Percentiles rank a stretch among this genome's conserved stretches.
Conservation (phyloP, 2,797 vertebrate species). For the Gadopsis bispinosus region DNA sequence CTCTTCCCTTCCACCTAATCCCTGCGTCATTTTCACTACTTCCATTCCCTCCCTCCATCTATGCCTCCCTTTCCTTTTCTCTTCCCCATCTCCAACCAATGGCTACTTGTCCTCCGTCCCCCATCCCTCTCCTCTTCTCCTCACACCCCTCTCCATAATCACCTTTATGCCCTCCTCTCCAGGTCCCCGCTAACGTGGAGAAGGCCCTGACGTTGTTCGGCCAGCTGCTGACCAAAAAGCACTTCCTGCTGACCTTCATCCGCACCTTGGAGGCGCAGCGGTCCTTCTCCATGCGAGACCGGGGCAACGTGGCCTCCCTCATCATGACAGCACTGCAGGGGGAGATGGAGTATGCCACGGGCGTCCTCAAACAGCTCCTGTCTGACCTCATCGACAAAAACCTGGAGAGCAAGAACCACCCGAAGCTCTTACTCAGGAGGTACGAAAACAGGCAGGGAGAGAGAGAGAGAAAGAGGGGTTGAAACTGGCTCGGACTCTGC, state of each 20-base stretch:
- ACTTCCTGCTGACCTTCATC: constrained; percentile 97
- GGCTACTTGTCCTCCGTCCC: not conserved
- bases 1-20: constrained; percentile 1
- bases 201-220: constrained; percentile 96
- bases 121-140: not conserved
- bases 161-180: constrained; percentile 26
- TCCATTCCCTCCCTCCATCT: not conserved
- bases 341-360: constrained; percentile 98
- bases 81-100: constrained; percentile 11
- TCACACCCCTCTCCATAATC: constrained; percentile 23
- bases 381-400: constrained; percentile 99
- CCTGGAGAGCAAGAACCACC: constrained; percentile 98
- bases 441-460: constrained; percentile 63
- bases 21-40: constrained; percentile 17
- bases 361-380: constrained; percentile 96
- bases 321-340: constrained; percentile 98
- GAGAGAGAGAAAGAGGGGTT: not conserved
- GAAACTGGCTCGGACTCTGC: not conserved
- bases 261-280: constrained; percentile 96
- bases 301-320: constrained; percentile 96
- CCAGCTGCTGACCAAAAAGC: constrained; percentile 97
- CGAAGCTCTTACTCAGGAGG: constrained; percentile 95
- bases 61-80: constrained; percentile 5
- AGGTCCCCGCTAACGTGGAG: constrained; percentile 97
- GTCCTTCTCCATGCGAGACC: constrained; percentile 98